Base-by-base conservation (phyloP, 2,797 vertebrate species). In the Euphonia xanthogaster region DNA sequence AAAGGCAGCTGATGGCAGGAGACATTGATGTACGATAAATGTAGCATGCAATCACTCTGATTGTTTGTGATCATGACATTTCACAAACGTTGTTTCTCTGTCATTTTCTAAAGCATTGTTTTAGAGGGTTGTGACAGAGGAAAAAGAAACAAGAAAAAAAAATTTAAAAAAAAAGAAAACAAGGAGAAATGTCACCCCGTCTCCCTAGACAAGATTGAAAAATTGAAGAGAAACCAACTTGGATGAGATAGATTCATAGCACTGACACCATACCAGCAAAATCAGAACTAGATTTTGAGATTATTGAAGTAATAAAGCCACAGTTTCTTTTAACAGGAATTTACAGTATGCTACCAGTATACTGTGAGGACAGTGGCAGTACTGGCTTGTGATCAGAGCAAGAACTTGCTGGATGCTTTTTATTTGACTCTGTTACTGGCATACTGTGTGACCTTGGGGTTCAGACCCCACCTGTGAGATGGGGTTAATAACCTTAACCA, bases 61-160 rank as follows among this genome's bases (percentile, higher is more conserved):
- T 96, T 95, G 94, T 80, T 96, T 96, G 94, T 96, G 96, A 98
- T 97, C 94, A 67, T 97, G 96, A 97, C 97, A 98, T 98, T 97
- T 98, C 90, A 97, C 92, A 96, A 96, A 95, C 85, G 37, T 77
- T 94, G 85, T 95, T 97, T 97, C 91, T 94, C 96, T 97, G 97
- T 98, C 97, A 98, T 97, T 97, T 97, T 94, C 94, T 96, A 94
- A 97, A 97, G 94, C 89, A 95, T 97, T 97, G 92, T 96, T 97
- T 93, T 88, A 82, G 93, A 94, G 75, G 88, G 90, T 92, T 96
- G 74, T 93, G 94, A 90, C 96, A 97, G 95, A 95, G 79, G 81
- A 86, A 96, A 96, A 92, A 88, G 37, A 90, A 88, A 78, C 7
- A 2, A 5, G 28, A 70, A 70, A 44, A 58, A 30, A 31, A 18